Conservation (phyloP, 1,140 invertebrate genomes). For the Rhysida immarginata region DNA sequence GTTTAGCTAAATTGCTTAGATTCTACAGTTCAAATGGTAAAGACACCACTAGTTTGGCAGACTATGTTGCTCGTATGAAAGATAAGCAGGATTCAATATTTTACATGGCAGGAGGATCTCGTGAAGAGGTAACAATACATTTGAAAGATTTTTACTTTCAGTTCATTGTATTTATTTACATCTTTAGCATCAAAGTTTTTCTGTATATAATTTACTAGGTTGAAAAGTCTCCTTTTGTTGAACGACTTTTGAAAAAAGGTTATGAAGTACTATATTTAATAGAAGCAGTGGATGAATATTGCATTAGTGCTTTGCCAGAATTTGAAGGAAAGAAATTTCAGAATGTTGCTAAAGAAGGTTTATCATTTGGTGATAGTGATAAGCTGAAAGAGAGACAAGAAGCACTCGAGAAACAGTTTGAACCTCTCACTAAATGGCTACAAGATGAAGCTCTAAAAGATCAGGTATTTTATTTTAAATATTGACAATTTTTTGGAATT, state of each 20-base stretch:
- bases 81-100: conserved; percentile 92
- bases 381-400: conserved; percentile 70
- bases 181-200: background rate
- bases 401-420: conserved; percentile 60
- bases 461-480: conserved; percentile 39
- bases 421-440: conserved; percentile 85
- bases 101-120: conserved; percentile 81
- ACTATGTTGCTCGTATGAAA: conserved; percentile 94
- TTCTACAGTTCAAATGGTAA: conserved; percentile 72
- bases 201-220: conserved; percentile 34
- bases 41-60: conserved; percentile 54
- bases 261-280: conserved; percentile 92
- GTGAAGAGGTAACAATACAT: conserved; percentile 45
- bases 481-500: no score
- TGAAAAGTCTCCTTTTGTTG: conserved; percentile 86
- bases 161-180: no score
- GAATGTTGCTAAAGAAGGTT: conserved; percentile 97
- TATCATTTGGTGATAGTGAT: conserved; percentile 68
- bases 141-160: background rate
- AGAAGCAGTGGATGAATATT: conserved; percentile 97
- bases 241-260: conserved; percentile 79
- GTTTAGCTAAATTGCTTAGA: conserved; percentile 82
- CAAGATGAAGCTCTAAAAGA: conserved; percentile 71
- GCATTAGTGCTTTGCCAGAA: conserved; percentile 91
- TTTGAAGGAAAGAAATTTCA: conserved; percentile 99